A percentile compares a stretch with the other conserved stretches of the same genome.
Conservation (phyloP, 2,888 invertebrate genomes). For the Hesperia comma region DNA sequence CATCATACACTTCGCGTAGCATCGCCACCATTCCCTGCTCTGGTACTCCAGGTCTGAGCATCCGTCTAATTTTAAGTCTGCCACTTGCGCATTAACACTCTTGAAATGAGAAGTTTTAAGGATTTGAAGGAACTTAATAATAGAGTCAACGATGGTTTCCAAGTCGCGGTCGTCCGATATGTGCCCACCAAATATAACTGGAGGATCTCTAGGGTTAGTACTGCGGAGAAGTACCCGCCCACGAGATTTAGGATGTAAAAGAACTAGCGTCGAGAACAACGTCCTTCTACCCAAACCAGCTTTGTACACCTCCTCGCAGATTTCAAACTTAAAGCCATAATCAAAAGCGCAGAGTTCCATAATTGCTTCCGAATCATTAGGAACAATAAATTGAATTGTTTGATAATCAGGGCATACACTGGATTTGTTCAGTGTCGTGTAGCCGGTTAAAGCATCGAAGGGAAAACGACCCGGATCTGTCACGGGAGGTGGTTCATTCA, state of each 20-base stretch:
- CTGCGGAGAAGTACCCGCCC: slow-evolving; percentile 51
- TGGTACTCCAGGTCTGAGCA: slow-evolving; percentile 76
- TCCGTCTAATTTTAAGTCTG: slow-evolving; percentile 71
- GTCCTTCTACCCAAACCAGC: slow-evolving; percentile 11
- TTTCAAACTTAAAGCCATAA: slow-evolving; percentile 19
- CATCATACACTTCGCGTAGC: slow-evolving; percentile 77
- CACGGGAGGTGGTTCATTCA: slow-evolving; percentile 1
- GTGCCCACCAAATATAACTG: slow-evolving; percentile 44
- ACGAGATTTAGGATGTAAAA: slow-evolving; percentile 46
- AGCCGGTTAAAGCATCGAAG: slow-evolving; percentile 44
- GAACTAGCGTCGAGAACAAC: not conserved
- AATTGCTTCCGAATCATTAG: slow-evolving; percentile 41
- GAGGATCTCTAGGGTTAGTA: slow-evolving; percentile 47
- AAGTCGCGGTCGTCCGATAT: slow-evolving; percentile 49
- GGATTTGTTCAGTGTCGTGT: slow-evolving; percentile 42
- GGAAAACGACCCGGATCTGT: slow-evolving; percentile 44
- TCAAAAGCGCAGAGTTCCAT: slow-evolving; percentile 46
- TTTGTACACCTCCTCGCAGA: slow-evolving; percentile 21
- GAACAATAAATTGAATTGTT: slow-evolving; percentile 45
- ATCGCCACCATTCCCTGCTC: slow-evolving; percentile 85
- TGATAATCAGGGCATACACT: slow-evolving; percentile 50
- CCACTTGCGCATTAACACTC: slow-evolving; percentile 45
- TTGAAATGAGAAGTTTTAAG: slow-evolving; percentile 52
- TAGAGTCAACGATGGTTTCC: slow-evolving; percentile 47
- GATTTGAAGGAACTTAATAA: slow-evolving; percentile 49